These are phyloP conservation scores for Leucoraja erinaceus DNA, from an alignment of 2,113 vertebrate species.

Conservation along the genomic window DNA sequence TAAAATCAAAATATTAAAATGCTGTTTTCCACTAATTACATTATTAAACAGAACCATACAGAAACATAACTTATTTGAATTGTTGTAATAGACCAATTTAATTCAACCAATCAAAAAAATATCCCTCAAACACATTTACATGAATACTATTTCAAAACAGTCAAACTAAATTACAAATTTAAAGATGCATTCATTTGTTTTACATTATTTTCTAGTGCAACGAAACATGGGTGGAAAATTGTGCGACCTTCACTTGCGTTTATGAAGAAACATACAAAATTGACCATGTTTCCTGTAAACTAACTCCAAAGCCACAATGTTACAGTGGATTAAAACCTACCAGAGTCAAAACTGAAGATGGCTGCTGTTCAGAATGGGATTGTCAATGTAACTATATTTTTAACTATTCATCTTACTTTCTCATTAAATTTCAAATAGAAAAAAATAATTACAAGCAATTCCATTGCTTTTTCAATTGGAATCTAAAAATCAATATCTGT, in stretches of 20 bases:
- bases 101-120: neutral
- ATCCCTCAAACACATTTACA: neutral
- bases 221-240: neutral
- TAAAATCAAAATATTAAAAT: neutral
- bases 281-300: neutral
- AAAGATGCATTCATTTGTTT: neutral
- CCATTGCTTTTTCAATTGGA: neutral
- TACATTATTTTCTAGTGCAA: neutral
- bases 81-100: neutral
- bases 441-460: neutral
- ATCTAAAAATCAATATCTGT: neutral
- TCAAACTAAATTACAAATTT: neutral
- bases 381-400: constrained; percentile 8
- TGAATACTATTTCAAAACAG: neutral
- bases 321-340: neutral
- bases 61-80: neutral
- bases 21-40: neutral
- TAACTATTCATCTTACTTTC: neutral
- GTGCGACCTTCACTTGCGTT: neutral
- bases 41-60: neutral
- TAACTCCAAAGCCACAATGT: neutral
- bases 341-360: neutral
- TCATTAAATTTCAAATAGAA: neutral
- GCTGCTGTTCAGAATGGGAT: neutral
- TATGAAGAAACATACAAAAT: neutral